Conservation (phyloP, 2,888 invertebrate species). For the Tetranychus piercei region DNA sequence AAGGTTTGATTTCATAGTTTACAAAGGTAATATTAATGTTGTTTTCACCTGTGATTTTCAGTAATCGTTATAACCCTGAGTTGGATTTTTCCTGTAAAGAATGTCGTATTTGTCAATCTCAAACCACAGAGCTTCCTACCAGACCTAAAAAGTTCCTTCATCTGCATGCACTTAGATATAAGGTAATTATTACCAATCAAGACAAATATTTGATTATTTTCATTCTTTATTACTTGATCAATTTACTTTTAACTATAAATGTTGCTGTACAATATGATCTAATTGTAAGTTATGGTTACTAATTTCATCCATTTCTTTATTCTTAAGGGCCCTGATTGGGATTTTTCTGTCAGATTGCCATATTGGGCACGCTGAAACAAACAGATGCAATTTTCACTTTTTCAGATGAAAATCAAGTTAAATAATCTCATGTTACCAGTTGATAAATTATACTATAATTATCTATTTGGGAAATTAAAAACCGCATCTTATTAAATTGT, state of each 20-base stretch:
- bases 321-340: not conserved
- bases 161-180: not conserved
- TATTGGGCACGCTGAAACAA: not conserved
- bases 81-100: not conserved
- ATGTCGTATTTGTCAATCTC: not conserved
- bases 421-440: too few species aligned
- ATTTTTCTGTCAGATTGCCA: not conserved
- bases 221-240: too few species aligned
- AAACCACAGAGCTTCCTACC: not conserved
- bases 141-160: not conserved
- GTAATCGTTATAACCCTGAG: not conserved
- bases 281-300: not conserved
- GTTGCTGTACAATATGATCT: too few species aligned
- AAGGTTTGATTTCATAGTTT: not conserved
- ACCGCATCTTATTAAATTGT: too few species aligned
- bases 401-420: too few species aligned
- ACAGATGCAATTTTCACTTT: too few species aligned
- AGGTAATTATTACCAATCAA: not conserved
- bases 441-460: too few species aligned
- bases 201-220: too few species aligned
- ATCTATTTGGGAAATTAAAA: too few species aligned
- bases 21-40: not conserved
- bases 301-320: not conserved
- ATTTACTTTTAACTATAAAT: too few species aligned
- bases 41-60: not conserved